A percentile compares a stretch with the other conserved stretches of the same genome.
These are phyloP conservation scores for Falcunculus frontatus DNA, from an alignment of 2,113 vertebrate genomes.

Conservation along the genomic window DNA sequence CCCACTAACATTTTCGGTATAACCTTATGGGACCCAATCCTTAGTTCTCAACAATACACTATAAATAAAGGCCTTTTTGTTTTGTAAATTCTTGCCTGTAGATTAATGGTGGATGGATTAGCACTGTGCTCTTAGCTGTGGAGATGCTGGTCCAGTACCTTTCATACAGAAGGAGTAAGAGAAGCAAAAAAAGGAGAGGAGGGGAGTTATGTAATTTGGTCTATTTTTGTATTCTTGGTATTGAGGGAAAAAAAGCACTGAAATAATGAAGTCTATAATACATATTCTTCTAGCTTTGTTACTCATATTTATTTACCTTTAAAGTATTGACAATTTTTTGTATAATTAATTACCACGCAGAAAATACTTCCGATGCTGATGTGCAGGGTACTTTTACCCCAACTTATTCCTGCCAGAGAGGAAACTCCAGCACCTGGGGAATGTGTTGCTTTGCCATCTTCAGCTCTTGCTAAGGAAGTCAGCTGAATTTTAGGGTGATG, in stretches of 20 bases:
- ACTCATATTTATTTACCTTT: neutral
- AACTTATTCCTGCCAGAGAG: neutral
- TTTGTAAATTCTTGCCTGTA: neutral
- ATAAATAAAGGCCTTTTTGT: neutral
- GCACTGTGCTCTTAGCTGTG: neutral
- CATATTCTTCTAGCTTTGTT: neutral
- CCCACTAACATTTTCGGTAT: neutral
- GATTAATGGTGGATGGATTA: neutral
- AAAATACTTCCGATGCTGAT: neutral
- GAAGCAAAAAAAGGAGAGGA: neutral
- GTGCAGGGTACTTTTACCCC: neutral
- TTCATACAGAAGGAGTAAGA: neutral
- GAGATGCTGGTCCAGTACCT: neutral
- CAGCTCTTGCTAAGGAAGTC: neutral
- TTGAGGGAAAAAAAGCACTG: neutral
- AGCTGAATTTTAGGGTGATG: neutral
- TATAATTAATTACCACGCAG: neutral
- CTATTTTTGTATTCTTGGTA: neutral
- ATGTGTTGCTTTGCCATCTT: neutral
- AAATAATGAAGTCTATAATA: neutral
- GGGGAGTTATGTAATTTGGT: neutral
- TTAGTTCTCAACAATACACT: neutral
- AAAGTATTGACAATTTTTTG: neutral
- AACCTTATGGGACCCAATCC: neutral
- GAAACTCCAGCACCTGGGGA: neutral